phyloP scores from a whole-genome alignment of 2,113 vertebrate genomes.

The Alectura lathami region DNA sequence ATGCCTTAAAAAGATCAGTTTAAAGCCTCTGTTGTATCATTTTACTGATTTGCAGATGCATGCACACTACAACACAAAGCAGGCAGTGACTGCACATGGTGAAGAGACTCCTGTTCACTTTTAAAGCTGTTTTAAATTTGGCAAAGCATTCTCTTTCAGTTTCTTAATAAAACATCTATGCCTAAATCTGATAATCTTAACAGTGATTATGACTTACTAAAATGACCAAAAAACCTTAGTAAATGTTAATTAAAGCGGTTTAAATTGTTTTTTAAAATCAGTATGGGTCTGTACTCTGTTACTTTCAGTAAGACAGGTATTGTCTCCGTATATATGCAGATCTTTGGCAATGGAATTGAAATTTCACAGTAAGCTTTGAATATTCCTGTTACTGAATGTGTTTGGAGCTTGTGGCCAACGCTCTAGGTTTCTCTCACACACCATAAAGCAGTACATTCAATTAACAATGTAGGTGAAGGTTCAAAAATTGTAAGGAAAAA shows the following conservation, averaged over 20 bases:
- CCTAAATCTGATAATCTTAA: background rate
- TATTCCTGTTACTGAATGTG: background rate
- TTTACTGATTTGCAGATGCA: constrained; percentile 12
- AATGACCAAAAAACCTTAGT: background rate
- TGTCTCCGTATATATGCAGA: background rate
- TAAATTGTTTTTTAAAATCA: background rate
- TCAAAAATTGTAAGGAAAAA: constrained; percentile 18
- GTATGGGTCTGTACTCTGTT: background rate
- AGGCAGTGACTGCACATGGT: background rate
- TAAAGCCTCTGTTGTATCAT: background rate
- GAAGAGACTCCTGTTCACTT: background rate
- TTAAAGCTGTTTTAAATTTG: background rate
- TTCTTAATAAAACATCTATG: background rate
- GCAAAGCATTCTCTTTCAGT: background rate
- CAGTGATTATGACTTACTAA: background rate
- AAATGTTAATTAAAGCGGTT: background rate
- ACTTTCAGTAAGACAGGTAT: background rate
- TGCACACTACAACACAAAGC: background rate
- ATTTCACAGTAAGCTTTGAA: background rate
- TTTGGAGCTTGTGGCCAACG: background rate
- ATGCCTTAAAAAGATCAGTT: constrained; percentile 16
- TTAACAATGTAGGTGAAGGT: constrained; percentile 44
- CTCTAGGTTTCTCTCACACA: background rate
- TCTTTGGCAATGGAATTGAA: background rate
- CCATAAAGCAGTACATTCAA: background rate